Conservation (phyloP, 2,888 invertebrate genomes). For the Unio delphinus region DNA sequence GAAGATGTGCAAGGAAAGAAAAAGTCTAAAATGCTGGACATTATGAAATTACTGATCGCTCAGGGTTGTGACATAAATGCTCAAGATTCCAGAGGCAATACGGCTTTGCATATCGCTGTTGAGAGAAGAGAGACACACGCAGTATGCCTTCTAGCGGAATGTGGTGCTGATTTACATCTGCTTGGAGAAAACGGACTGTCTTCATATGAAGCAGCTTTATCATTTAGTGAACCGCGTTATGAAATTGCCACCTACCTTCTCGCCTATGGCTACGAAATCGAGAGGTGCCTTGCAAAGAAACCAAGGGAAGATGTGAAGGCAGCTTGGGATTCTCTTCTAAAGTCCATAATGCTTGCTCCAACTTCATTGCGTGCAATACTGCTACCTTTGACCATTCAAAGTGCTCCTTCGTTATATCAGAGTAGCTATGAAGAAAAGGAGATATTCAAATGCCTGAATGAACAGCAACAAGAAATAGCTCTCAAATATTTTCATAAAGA, state of each 20-base stretch:
- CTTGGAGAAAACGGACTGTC: conserved; percentile 21
- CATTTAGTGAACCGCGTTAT: conserved; percentile 13
- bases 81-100: conserved; percentile 21
- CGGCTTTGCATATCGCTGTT: conserved; percentile 33
- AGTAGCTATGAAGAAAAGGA: no score
- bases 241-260: conserved; percentile 29
- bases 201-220: conserved; percentile 29
- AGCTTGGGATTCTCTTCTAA: neutral
- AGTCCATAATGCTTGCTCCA: conserved; percentile 1
- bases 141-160: conserved; percentile 18
- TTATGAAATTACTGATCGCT: conserved; percentile 23
- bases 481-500: neutral
- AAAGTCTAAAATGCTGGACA: conserved; percentile 24
- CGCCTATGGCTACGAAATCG: conserved; percentile 29
- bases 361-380: neutral
- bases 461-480: no score
- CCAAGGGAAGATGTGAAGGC: neutral
- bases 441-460: no score
- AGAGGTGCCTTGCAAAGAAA: neutral
- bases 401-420: no score
- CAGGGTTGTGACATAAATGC: conserved; percentile 30
- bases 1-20: conserved; percentile 12
- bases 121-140: conserved; percentile 24
- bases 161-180: conserved; percentile 26
- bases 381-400: neutral